A percentile compares a stretch with the other conserved stretches of the same genome.
phyloP scores from a whole-genome alignment of 2,113 vertebrate species.

The Oreocharis arfaki region DNA sequence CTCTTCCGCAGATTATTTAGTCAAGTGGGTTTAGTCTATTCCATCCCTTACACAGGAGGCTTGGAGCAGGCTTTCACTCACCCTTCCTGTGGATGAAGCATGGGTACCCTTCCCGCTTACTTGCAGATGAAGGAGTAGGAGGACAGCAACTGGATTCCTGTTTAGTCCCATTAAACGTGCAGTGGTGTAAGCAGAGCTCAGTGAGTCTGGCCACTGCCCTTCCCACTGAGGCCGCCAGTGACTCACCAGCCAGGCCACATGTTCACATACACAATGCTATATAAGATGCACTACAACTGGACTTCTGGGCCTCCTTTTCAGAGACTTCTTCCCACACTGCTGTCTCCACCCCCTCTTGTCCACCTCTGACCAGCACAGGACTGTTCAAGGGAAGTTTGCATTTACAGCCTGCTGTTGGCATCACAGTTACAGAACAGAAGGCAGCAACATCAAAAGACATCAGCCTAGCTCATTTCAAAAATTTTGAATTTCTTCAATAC shows the following conservation, averaged over 20 bases:
- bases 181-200: neutral
- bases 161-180: neutral
- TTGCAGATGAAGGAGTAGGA: neutral
- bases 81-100: neutral
- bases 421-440: neutral
- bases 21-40: neutral
- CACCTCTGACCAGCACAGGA: neutral
- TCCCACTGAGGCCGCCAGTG: neutral
- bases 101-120: rapidly evolving
- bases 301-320: neutral
- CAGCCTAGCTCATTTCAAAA: neutral
- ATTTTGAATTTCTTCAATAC: neutral
- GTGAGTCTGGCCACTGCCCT: neutral
- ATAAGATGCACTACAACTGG: rapidly evolving
- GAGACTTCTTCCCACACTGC: neutral
- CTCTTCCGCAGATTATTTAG: neutral
- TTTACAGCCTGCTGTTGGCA: neutral
- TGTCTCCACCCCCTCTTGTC: neutral
- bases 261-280: rapidly evolving
- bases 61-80: neutral
- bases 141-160: neutral
- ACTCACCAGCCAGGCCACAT: neutral
- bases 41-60: neutral
- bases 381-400: neutral
- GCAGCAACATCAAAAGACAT: neutral